Evolutionary conservation across 2,888 invertebrate genomes (phyloP).

Genomic region (Plutella xylostella): DNA sequence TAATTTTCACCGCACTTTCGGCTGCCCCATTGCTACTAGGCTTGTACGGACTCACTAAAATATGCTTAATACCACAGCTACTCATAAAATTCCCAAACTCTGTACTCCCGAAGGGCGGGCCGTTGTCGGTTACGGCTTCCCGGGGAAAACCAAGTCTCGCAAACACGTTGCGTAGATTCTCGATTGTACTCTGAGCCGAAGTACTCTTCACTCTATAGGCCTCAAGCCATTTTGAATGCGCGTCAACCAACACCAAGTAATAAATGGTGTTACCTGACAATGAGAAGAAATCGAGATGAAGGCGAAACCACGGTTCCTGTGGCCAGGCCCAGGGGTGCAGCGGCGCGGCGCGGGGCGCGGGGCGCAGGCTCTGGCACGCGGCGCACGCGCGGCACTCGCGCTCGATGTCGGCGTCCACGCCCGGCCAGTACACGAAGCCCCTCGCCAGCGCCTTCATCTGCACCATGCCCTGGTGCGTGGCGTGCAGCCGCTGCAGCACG

Average conservation of each 20-base stretch:
- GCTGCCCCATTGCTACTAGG: background rate
- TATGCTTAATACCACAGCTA: background rate
- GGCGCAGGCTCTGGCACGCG: background rate
- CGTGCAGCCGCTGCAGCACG: conserved; percentile 15
- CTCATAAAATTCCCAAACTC: background rate
- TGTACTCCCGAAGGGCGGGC: background rate
- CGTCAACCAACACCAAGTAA: background rate
- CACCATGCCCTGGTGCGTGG: conserved; percentile 14
- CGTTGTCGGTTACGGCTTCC: background rate
- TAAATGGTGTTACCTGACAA: background rate
- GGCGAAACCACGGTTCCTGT: background rate
- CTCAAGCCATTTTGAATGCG: background rate
- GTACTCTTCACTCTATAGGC: background rate
- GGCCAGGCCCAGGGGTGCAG: conserved; percentile 2
- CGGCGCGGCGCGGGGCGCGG: background rate
- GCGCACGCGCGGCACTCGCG: conserved; percentile 1
- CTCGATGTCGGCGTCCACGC: conserved; percentile 16
- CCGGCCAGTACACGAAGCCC: conserved; percentile 17
- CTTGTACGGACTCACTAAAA: background rate
- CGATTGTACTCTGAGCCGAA: background rate
- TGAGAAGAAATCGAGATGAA: background rate
- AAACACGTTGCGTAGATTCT: background rate
- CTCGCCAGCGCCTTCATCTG: conserved; percentile 17
- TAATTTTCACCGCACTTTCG: background rate
- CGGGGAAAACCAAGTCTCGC: background rate